Conservation (phyloP, 1,140 invertebrate species). For the Paraescarpia echinospica region DNA sequence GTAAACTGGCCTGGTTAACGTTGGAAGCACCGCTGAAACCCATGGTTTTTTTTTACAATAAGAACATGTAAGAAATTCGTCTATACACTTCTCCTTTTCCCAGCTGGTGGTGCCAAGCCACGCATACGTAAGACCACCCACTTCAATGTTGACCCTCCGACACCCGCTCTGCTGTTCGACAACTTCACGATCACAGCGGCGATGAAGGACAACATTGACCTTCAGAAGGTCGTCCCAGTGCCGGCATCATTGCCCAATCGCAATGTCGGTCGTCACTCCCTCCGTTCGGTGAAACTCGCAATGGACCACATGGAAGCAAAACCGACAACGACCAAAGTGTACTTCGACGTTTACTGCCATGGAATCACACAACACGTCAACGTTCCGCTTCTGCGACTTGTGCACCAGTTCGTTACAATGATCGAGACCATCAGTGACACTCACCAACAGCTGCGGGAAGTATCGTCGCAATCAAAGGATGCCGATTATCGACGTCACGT, state of each 20-base stretch:
- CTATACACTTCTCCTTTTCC: background rate
- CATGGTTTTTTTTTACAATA: background rate
- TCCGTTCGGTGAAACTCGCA: conserved; percentile 33
- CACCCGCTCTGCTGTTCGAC: conserved; percentile 89
- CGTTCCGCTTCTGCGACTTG: conserved; percentile 87
- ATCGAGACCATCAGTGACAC: conserved; percentile 96
- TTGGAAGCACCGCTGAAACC: conserved; percentile 34
- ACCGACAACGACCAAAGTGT: conserved; percentile 47
- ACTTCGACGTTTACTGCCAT: conserved; percentile 48
- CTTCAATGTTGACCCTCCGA: conserved; percentile 43
- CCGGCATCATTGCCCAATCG: background rate
- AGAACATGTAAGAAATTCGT: background rate
- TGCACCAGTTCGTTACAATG: conserved; percentile 97
- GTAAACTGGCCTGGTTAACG: background rate
- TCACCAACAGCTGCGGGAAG: conserved; percentile 75
- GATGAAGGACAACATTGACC: conserved; percentile 81
- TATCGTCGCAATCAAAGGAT: background rate
- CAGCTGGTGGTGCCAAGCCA: background rate
- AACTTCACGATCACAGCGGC: conserved; percentile 85
- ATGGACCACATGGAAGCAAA: conserved; percentile 57
- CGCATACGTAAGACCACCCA: background rate
- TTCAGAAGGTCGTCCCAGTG: conserved; percentile 66
- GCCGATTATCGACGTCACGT: conserved; percentile 34
- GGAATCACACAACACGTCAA: conserved; percentile 70
- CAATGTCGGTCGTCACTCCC: background rate